A percentile compares a stretch with the other conserved stretches of the same genome.
Evolutionary conservation across 1,140 invertebrate species (phyloP).

Genomic region (Phenacoccus solenopsis): DNA sequence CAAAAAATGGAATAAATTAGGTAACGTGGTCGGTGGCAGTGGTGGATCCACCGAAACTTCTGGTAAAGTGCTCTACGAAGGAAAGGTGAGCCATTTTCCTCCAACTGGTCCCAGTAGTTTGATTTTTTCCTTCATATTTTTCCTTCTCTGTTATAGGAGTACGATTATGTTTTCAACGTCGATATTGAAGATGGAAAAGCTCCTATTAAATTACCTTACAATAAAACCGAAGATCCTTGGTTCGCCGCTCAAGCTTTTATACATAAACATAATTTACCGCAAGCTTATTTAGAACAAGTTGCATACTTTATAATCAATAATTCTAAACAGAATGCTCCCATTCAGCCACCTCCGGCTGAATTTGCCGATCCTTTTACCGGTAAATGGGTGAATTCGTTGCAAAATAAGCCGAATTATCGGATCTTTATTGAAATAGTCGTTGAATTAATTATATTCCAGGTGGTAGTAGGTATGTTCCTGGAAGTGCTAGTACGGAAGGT

Average conservation of each 20-base stretch:
- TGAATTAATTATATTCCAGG: slow-evolving; percentile 34
- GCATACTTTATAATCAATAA: slow-evolving; percentile 92
- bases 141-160: slow-evolving; percentile 53
- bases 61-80: slow-evolving; percentile 67
- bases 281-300: slow-evolving; percentile 82
- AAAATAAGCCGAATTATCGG: background rate
- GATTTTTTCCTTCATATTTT: background rate
- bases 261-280: slow-evolving; percentile 61
- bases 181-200: slow-evolving; percentile 82
- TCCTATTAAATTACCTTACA: slow-evolving; percentile 83
- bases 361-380: slow-evolving; percentile 66
- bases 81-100: slow-evolving; percentile 39
- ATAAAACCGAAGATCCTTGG: slow-evolving; percentile 54
- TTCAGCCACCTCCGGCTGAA: slow-evolving; percentile 34
- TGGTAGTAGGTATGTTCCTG: slow-evolving; percentile 54
- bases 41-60: slow-evolving; percentile 41
- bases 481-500: slow-evolving; percentile 20
- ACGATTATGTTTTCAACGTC: slow-evolving; percentile 91
- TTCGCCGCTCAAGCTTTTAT: slow-evolving; percentile 51
- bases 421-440: background rate
- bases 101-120: background rate
- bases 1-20: slow-evolving; percentile 69
- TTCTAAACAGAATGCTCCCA: slow-evolving; percentile 32
- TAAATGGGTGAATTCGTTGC: slow-evolving; percentile 19
- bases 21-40: slow-evolving; percentile 72